phyloP scores from a whole-genome alignment of 2,113 vertebrate species.

The Athene cunicularia region DNA sequence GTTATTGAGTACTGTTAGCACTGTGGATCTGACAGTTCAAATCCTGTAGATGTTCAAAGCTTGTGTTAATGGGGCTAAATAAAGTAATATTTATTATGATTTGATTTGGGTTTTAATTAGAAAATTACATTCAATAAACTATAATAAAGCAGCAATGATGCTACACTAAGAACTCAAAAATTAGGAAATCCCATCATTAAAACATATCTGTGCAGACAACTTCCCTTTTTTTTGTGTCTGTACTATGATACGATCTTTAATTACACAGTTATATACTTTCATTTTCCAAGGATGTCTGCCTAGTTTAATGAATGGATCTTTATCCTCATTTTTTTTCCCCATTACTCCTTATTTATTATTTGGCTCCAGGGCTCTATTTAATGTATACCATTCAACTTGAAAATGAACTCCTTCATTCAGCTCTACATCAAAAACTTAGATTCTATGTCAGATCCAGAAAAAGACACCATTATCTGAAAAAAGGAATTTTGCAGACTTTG shows the following conservation, averaged over 20 bases:
- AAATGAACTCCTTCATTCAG: background rate
- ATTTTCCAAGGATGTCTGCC: background rate
- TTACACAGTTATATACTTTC: background rate
- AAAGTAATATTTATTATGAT: background rate
- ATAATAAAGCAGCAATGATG: background rate
- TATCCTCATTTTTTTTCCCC: background rate
- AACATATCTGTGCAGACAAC: background rate
- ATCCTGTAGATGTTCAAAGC: background rate
- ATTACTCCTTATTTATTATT: background rate
- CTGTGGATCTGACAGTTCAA: background rate
- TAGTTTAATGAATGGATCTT: background rate
- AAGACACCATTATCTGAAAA: background rate
- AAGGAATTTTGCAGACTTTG: background rate
- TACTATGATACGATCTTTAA: constrained; percentile 44
- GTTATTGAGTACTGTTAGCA: background rate
- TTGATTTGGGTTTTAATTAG: background rate
- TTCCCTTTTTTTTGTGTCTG: background rate
- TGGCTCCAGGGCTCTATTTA: constrained; percentile 6
- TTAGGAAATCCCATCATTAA: background rate
- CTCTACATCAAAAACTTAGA: background rate
- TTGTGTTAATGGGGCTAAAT: background rate
- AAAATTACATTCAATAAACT: background rate
- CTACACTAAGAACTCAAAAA: background rate
- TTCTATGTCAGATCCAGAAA: background rate
- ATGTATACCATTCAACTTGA: background rate